Evolutionary conservation across 2,113 vertebrate species (phyloP).

Genomic region (Protobothrops flavoviridis): DNA sequence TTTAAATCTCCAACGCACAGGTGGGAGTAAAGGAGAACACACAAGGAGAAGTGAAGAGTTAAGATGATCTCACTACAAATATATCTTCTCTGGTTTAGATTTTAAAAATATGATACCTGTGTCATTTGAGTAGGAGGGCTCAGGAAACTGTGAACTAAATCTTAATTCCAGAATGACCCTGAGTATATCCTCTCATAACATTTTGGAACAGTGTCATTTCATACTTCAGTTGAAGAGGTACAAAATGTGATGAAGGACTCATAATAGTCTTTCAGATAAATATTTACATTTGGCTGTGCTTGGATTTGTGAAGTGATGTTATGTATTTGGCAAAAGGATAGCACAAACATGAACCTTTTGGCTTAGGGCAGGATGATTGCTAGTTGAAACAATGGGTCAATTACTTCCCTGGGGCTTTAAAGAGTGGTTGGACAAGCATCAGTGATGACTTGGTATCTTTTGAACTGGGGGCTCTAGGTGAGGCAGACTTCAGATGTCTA

Average conservation of each 20-base stretch:
- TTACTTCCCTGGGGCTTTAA: not conserved
- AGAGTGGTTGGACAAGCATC: not conserved
- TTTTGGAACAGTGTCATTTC: not conserved
- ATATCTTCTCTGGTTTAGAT: not conserved
- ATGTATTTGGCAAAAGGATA: not conserved
- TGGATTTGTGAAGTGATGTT: not conserved
- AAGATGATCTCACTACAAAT: not conserved
- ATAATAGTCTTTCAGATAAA: not conserved
- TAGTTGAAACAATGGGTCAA: not conserved
- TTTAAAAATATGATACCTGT: not conserved
- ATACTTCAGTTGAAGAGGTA: not conserved
- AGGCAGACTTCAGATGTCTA: not conserved
- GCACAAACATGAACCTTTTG: not conserved
- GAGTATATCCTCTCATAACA: not conserved
- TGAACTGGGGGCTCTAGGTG: not conserved
- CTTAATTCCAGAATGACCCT: not conserved
- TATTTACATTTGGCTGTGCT: not conserved
- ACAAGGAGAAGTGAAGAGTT: not conserved
- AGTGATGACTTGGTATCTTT: not conserved
- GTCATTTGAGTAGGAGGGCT: not conserved
- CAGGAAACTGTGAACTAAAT: not conserved
- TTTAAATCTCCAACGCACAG: not conserved
- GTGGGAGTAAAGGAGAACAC: not conserved
- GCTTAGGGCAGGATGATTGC: not conserved
- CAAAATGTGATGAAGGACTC: not conserved